Evolutionary conservation across 2,797 vertebrate genomes (phyloP).

Genomic region (Falco naumanni): DNA sequence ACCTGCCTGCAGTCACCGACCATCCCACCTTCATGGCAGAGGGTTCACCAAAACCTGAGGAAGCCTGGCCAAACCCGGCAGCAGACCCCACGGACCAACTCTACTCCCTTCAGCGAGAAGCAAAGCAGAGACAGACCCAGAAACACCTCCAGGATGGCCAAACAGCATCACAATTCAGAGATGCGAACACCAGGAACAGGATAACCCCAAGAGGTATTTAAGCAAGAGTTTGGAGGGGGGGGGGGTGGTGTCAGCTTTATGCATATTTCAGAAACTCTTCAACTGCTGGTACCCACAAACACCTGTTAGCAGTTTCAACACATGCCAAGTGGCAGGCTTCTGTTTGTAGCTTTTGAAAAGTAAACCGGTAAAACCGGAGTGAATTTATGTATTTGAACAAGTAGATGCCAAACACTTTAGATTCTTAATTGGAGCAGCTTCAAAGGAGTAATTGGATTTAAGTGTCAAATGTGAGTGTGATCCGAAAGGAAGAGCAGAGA

Average conservation of each 20-base stretch:
- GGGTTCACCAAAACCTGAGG: background rate
- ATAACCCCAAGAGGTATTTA: background rate
- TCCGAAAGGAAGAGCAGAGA: background rate
- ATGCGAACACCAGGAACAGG: accelerated
- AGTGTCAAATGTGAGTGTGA: background rate
- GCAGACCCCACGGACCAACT: background rate
- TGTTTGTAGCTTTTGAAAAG: background rate
- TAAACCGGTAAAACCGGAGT: background rate
- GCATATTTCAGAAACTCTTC: background rate
- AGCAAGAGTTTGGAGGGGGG: background rate
- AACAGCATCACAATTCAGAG: background rate
- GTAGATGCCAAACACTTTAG: background rate
- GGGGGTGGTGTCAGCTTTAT: background rate
- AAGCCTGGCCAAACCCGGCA: background rate
- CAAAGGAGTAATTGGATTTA: conserved; percentile 3
- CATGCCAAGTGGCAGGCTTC: accelerated
- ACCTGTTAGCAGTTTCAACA: background rate
- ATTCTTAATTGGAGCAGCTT: background rate
- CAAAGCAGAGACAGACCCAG: background rate
- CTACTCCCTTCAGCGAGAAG: background rate
- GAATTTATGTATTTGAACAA: background rate
- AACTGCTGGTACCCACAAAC: background rate
- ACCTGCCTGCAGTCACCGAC: background rate
- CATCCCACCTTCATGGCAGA: background rate
- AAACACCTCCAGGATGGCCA: background rate